These are phyloP conservation scores for Corvus hawaiiensis DNA, from an alignment of 2,113 vertebrate species.

Conservation along the genomic window DNA sequence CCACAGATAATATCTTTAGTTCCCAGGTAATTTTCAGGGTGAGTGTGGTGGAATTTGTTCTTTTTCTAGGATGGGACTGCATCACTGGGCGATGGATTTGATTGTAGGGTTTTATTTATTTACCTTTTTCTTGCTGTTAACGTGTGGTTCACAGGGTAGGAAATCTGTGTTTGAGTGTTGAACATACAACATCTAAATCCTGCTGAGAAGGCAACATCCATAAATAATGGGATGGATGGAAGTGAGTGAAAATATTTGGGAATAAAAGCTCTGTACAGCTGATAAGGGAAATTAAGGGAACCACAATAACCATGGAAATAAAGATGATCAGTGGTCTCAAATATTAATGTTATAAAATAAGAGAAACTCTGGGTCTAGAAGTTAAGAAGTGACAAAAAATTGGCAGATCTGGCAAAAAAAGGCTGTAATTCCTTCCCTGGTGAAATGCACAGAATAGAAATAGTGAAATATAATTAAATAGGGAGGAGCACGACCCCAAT, in stretches of 20 bases:
- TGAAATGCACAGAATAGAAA: background rate
- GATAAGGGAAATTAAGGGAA: background rate
- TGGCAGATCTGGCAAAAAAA: background rate
- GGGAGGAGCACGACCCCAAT: background rate
- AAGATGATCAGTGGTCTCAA: background rate
- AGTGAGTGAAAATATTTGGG: background rate
- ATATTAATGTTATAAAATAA: background rate
- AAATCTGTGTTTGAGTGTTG: background rate
- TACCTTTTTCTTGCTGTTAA: background rate
- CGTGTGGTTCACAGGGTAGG: rapidly evolving
- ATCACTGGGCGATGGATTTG: background rate
- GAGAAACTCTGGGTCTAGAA: background rate
- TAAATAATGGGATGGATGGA: background rate
- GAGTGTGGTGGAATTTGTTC: background rate
- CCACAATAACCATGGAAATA: background rate
- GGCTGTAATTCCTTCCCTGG: background rate
- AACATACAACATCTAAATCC: background rate
- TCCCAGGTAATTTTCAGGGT: background rate
- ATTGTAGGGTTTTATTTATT: background rate
- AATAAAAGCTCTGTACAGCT: background rate
- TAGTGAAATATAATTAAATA: background rate
- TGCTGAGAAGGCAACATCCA: background rate
- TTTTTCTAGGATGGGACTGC: background rate
- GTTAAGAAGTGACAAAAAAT: background rate
- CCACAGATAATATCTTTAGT: background rate